Percentiles rank a stretch among this genome's conserved stretches.
These are phyloP conservation scores for Cephus nigrinus DNA, from an alignment of 2,888 invertebrate species.

Conservation along the genomic window DNA sequence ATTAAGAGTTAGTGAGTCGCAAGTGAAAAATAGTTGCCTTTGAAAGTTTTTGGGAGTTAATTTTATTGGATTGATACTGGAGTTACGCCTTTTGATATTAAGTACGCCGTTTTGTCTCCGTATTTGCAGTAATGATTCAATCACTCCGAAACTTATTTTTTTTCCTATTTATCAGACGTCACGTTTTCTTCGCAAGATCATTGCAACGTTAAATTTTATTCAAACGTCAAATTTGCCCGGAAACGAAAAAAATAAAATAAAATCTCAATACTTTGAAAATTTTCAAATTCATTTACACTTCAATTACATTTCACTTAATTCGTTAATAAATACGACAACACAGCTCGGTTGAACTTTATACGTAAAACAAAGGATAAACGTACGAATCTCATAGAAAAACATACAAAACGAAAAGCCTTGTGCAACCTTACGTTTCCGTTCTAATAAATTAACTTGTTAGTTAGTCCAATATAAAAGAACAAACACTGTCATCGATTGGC, in stretches of 20 bases:
- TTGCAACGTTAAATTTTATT: no score
- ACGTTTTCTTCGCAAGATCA: no score
- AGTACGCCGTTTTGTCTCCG: background rate
- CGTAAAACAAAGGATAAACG: background rate
- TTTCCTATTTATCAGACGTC: background rate
- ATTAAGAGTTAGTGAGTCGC: background rate
- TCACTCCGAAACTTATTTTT: background rate
- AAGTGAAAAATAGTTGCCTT: no score
- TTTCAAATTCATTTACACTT: background rate
- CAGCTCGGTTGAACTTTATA: background rate
- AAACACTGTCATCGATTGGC: background rate
- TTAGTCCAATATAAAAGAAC: background rate
- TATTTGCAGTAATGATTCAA: background rate
- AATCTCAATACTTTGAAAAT: background rate
- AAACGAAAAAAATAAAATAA: background rate
- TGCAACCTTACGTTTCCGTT: background rate
- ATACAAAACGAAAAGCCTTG: no score
- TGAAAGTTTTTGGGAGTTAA: no score
- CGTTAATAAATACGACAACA: background rate
- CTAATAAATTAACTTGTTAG: conserved; percentile 11
- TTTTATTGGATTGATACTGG: no score
- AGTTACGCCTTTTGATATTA: background rate
- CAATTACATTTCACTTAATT: background rate
- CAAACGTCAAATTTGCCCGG: background rate
- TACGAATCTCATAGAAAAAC: background rate